Base-by-base conservation (phyloP, 2,113 vertebrate genomes). In the Amphiprion ocellaris region DNA sequence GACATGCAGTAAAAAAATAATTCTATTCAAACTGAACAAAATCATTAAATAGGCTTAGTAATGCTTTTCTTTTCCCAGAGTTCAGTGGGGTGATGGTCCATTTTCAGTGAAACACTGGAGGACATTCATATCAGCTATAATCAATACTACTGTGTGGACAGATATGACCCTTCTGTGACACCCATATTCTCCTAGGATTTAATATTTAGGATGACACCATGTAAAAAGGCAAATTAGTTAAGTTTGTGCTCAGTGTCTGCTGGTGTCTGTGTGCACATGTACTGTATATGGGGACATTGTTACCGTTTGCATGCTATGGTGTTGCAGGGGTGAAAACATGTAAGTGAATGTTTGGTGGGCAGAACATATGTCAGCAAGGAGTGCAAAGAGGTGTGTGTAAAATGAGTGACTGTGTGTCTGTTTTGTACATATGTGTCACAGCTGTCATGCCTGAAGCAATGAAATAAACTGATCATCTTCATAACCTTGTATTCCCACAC, bases 81-180 rank as follows among this genome's bases (percentile, higher is more conserved):
- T 41, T 28, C 61, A 58, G 41, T 71, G 49, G 77, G 69, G 62
- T 69, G 53, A 88, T 21, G 65, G 77, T 65, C 77, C 52, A 64
- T 85, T 88, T 88, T 41, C 85, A 81, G 64, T 74, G 69, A 91
- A 93, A 83, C 83, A 81, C 70, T 65, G n/a, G n/a, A 65, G 75
- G 37, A 46, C 77, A 63, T 85, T 89, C 75, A 66, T 64, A 85
- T 83, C 80, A 52, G 81, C 79, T 84, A 30, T 33, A 71, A 92
- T 93, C 88, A 77, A 91, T 90, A 84, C 49, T 46, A 69, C 70
- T 56, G 58, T 77, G 77, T 76, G 73, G 64, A 87, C 64, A 79
- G 79, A 90, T 72, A 59, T 73, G 87, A 87, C 88, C 78, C 79
- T 67, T 6, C 64, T n/a, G 56, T 75, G 74, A 88, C 83, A 79